phyloP scores from a whole-genome alignment of 2,797 vertebrate species.

The Epinephelus awoara region DNA sequence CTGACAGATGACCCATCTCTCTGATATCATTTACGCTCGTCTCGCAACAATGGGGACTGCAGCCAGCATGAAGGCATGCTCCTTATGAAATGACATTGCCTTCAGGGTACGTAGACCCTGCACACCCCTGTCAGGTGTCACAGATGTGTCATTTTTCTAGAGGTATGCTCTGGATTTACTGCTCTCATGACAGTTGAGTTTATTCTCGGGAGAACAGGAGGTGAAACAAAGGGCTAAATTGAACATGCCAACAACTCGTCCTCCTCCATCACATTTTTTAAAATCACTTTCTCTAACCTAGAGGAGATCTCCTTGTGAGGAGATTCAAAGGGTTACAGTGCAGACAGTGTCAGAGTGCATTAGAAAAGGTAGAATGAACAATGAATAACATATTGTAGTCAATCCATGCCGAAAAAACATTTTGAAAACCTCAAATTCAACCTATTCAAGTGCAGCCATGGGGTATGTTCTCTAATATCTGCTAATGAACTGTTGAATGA shows the following conservation, averaged over 20 bases:
- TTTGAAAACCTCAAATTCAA: background rate
- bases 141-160: slow-evolving; percentile 58
- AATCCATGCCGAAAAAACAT: background rate
- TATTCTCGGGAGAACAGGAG: slow-evolving; percentile 30
- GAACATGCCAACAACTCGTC: slow-evolving; percentile 36
- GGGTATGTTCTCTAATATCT: background rate
- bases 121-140: slow-evolving; percentile 53
- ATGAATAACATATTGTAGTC: background rate
- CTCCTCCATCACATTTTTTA: background rate
- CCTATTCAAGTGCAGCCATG: background rate
- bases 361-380: background rate
- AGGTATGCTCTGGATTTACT: slow-evolving; percentile 39
- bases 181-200: slow-evolving; percentile 15
- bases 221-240: slow-evolving; percentile 53
- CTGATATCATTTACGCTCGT: slow-evolving; percentile 68
- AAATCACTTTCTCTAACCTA: background rate
- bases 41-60: slow-evolving; percentile 53
- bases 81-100: slow-evolving; percentile 67
- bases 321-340: background rate
- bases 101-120: slow-evolving; percentile 39
- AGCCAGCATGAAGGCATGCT: slow-evolving; percentile 43
- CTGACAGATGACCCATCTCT: slow-evolving; percentile 82
- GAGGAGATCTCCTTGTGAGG: background rate
- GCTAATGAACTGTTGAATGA: slow-evolving; percentile 29
- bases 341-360: background rate